Evolutionary conservation across 2,113 vertebrate genomes (phyloP).

Genomic region (Laterallus jamaicensis): DNA sequence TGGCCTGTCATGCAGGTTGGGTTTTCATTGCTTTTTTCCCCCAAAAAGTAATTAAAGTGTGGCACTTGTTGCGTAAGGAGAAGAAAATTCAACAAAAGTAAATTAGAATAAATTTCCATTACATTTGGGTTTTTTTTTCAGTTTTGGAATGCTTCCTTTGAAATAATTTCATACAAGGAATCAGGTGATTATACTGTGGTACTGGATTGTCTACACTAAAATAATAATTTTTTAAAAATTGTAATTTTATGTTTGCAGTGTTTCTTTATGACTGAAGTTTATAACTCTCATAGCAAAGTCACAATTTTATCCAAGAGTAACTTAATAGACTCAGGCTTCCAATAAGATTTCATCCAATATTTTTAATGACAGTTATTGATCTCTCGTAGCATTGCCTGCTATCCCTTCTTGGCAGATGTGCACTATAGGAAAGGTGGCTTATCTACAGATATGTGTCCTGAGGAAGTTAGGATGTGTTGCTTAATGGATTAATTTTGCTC

Average conservation of each 20-base stretch:
- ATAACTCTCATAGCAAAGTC: not conserved
- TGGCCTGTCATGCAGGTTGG: not conserved
- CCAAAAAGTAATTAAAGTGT: not conserved
- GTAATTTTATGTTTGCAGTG: not conserved
- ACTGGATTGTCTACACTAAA: not conserved
- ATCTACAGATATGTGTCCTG: not conserved
- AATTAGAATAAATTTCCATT: not conserved
- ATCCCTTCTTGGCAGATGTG: not conserved
- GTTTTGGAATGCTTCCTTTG: not conserved
- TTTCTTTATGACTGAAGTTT: not conserved
- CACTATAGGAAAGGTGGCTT: not conserved
- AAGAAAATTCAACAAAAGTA: not conserved
- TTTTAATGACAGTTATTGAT: conserved; percentile 38
- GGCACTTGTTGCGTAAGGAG: not conserved
- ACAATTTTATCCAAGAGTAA: not conserved
- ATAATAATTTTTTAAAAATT: not conserved
- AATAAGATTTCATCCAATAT: not conserved
- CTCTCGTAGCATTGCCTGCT: not conserved
- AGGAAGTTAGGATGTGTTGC: conserved; percentile 4
- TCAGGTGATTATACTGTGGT: not conserved
- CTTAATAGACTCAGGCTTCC: not conserved
- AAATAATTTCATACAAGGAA: not conserved
- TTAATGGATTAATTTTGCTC: conserved; percentile 47
- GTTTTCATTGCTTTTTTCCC: too few relatives aligned
- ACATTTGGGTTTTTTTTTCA: not conserved